A percentile compares a stretch with the other conserved stretches of the same genome.
Evolutionary conservation across 2,888 invertebrate genomes (phyloP).

Genomic region (Cecidostiba fungosa): DNA sequence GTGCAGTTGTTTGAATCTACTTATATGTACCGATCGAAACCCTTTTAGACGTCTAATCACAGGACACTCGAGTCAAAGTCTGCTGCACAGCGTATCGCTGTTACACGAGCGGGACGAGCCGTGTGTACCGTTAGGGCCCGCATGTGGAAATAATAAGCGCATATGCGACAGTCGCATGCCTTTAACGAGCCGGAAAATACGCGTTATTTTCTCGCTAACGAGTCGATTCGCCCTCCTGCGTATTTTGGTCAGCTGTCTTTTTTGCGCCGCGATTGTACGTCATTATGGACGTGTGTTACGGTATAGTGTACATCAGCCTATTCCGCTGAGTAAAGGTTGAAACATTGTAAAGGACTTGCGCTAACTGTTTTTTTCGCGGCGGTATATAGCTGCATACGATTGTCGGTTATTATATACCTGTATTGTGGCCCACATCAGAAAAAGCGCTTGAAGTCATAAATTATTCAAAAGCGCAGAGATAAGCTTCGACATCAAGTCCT

Average conservation of each 20-base stretch:
- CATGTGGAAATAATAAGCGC: conserved; percentile 34
- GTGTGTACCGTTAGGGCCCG: conserved; percentile 46
- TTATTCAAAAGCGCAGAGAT: neutral
- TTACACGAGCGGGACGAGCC: conserved; percentile 15
- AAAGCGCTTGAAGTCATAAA: neutral
- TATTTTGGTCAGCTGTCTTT: conserved; percentile 40
- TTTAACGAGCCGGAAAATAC: conserved; percentile 55
- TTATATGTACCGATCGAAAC: neutral
- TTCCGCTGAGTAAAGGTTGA: neutral
- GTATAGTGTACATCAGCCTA: neutral
- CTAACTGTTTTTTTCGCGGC: neutral
- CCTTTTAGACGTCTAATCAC: neutral
- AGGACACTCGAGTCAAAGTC: too few relatives aligned
- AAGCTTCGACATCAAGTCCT: neutral
- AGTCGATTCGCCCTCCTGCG: conserved; percentile 42
- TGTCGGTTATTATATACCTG: too few relatives aligned
- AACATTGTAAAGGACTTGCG: neutral
- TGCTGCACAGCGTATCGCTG: too few relatives aligned
- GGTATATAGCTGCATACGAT: too few relatives aligned
- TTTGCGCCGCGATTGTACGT: neutral
- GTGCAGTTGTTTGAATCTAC: neutral
- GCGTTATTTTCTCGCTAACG: conserved; percentile 36
- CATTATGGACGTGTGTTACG: neutral
- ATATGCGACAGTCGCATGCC: neutral
- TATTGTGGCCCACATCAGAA: neutral